phyloP scores from a whole-genome alignment of 2,113 vertebrate species.

The Tylochromis polylepis region DNA sequence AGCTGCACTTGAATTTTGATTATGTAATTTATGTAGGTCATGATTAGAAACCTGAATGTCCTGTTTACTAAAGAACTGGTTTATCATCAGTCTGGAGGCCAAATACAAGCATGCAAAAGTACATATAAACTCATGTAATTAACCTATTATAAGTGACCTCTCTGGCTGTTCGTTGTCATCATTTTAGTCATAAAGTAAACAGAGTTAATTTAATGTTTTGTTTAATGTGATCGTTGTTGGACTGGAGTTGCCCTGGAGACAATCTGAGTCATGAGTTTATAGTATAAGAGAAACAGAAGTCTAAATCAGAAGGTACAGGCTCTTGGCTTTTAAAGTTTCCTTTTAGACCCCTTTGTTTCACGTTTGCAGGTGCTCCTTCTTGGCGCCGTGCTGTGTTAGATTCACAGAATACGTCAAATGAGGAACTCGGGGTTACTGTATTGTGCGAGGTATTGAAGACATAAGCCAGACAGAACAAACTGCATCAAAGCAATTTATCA shows the following conservation, averaged over 20 bases:
- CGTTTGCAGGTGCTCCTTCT: not conserved
- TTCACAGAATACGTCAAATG: not conserved
- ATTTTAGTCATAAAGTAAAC: not conserved
- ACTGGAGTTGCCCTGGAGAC: not conserved
- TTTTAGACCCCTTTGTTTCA: not conserved
- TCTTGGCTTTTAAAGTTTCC: not conserved
- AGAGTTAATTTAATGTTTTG: constrained; percentile 29
- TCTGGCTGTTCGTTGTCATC: not conserved
- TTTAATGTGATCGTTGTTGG: not conserved
- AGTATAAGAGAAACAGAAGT: not conserved
- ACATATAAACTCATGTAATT: constrained; percentile 34
- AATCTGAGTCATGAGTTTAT: not conserved
- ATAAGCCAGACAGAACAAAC: not conserved
- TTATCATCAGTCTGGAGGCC: not conserved
- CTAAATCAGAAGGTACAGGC: not conserved
- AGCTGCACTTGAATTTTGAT: not conserved
- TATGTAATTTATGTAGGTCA: not conserved
- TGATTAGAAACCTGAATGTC: constrained; percentile 8
- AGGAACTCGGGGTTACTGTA: not conserved
- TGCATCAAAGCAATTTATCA: not conserved
- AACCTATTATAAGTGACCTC: not conserved
- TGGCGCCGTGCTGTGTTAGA: not conserved
- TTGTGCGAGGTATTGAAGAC: not conserved
- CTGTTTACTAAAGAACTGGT: constrained; percentile 34
- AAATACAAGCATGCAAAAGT: not conserved